Percentiles rank a stretch among this genome's conserved stretches.
Conservation (phyloP, 2,797 vertebrate species). For the Ceyx erithaca region DNA sequence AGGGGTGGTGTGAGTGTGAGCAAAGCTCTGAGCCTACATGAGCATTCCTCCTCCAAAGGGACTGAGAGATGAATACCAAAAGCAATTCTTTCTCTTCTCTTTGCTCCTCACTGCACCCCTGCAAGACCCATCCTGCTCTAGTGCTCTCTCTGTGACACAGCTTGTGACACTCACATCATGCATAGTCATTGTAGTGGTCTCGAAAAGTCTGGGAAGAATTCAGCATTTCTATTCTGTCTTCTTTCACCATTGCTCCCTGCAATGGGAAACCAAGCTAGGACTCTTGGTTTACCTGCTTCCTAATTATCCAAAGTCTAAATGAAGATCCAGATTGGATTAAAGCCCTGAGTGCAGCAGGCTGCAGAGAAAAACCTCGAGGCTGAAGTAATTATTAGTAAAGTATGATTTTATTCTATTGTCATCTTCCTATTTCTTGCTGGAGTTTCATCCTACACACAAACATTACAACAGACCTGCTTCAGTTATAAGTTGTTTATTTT, state of each 20-base stretch:
- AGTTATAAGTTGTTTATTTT: background rate
- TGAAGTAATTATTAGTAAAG: background rate
- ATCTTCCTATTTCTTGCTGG: background rate
- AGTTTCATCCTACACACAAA: fast-evolving
- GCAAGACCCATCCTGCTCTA: background rate
- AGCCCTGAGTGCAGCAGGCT: background rate
- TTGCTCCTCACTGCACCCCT: fast-evolving
- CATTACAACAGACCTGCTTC: background rate
- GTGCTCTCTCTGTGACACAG: background rate
- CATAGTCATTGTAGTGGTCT: background rate
- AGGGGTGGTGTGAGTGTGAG: fast-evolving
- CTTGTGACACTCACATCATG: fast-evolving
- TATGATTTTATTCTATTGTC: background rate
- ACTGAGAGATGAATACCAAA: background rate
- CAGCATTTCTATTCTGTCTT: background rate
- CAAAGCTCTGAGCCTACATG: no score
- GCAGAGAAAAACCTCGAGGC: background rate
- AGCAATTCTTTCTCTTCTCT: background rate
- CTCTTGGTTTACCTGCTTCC: background rate
- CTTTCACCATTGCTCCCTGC: background rate
- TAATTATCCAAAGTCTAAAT: background rate
- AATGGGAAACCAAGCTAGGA: background rate
- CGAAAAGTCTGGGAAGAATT: no score
- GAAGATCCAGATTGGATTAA: background rate
- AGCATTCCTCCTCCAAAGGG: background rate